Percentiles rank a stretch among this genome's conserved stretches.
These are phyloP conservation scores for Parthenolecanium corni DNA, from an alignment of 2,888 invertebrate genomes.

Conservation along the genomic window DNA sequence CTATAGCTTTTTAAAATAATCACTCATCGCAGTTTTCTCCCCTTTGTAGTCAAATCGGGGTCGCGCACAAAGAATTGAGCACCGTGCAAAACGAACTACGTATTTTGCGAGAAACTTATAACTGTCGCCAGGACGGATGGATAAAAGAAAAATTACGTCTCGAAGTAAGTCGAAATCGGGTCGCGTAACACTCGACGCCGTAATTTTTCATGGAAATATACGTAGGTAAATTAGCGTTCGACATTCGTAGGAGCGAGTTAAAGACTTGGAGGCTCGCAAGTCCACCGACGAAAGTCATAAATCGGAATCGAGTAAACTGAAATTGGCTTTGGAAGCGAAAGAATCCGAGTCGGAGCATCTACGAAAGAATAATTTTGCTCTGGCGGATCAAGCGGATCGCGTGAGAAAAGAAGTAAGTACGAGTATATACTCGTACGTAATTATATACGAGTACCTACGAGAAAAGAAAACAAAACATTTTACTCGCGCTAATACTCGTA, in stretches of 20 bases:
- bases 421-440: neutral
- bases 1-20: neutral
- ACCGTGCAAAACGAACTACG: slow-evolving; percentile 52
- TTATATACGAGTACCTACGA: neutral
- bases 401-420: slow-evolving; percentile 49
- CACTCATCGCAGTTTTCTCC: neutral
- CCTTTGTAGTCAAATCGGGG: slow-evolving; percentile 46
- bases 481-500: no score
- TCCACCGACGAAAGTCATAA: slow-evolving; percentile 42
- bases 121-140: slow-evolving; percentile 56
- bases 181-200: neutral
- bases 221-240: slow-evolving; percentile 10
- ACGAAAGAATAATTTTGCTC: slow-evolving; percentile 53
- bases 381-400: slow-evolving; percentile 60
- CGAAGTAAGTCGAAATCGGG: slow-evolving; percentile 44
- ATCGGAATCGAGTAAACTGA: slow-evolving; percentile 56
- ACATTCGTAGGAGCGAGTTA: slow-evolving; percentile 41
- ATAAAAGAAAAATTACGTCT: slow-evolving; percentile 57
- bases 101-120: slow-evolving; percentile 51
- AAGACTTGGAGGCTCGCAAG: slow-evolving; percentile 39
- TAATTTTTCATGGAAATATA: neutral
- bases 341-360: slow-evolving; percentile 59
- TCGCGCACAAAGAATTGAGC: slow-evolving; percentile 51
- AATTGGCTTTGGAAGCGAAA: slow-evolving; percentile 59
- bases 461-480: neutral